Evolutionary conservation across 2,888 invertebrate genomes (phyloP).

Genomic region (Apamea crenata): DNA sequence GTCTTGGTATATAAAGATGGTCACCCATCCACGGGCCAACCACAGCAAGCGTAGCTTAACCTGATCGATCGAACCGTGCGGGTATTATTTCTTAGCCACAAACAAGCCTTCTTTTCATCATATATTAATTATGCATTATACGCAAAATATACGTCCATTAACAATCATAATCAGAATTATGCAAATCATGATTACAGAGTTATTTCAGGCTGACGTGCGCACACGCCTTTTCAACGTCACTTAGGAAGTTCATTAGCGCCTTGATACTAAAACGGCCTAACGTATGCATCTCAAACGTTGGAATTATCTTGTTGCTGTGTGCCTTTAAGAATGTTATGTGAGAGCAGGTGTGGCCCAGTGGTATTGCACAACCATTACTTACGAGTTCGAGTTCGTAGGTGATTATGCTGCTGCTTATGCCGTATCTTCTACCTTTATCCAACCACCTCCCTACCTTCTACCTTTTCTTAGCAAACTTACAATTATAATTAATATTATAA

Average conservation of each 20-base stretch:
- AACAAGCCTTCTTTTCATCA: neutral
- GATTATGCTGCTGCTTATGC: no score
- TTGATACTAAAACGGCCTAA: neutral
- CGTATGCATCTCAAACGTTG: constrained; percentile 26
- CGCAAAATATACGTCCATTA: constrained; percentile 10
- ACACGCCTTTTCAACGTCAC: constrained; percentile 49
- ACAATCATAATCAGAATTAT: constrained; percentile 13
- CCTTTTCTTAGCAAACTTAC: neutral
- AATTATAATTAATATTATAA: neutral
- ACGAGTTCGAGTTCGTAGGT: no score
- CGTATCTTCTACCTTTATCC: neutral
- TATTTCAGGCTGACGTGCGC: constrained; percentile 38
- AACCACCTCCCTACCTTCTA: no score
- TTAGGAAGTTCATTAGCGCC: constrained; percentile 14
- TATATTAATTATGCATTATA: no score
- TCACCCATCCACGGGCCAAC: no score
- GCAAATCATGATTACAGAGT: constrained; percentile 36
- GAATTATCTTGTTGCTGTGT: constrained; percentile 18
- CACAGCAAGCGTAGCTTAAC: no score
- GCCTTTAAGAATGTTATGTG: neutral
- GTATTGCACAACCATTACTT: no score
- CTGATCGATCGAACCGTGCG: no score
- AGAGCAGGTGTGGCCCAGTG: no score
- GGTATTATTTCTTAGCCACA: no score
- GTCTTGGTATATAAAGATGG: no score